A percentile compares a stretch with the other conserved stretches of the same genome.
These are phyloP conservation scores for Perithous albicinctus DNA, from an alignment of 2,888 invertebrate genomes.

Conservation along the genomic window DNA sequence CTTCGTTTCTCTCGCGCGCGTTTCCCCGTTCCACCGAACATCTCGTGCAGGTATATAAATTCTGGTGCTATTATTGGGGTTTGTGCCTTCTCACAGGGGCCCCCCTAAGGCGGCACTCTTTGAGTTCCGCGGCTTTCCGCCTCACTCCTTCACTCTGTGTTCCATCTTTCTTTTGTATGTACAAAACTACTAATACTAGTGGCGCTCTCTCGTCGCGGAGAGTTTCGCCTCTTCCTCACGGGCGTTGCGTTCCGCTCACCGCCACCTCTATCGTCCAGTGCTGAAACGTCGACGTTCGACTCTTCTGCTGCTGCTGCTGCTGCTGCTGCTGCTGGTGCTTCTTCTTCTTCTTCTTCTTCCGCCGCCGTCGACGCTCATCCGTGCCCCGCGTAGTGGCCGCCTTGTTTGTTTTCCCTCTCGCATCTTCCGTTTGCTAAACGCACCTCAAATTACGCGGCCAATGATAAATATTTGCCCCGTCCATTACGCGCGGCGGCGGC, in stretches of 20 bases:
- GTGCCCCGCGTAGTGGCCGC: conserved; percentile 69
- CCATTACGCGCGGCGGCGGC: conserved; percentile 78
- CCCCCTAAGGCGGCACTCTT: conserved; percentile 79
- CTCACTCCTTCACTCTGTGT: conserved; percentile 66
- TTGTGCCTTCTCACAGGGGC: conserved; percentile 81
- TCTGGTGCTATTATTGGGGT: conserved; percentile 84
- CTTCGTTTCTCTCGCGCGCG: conserved; percentile 68
- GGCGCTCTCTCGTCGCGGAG: conserved; percentile 48
- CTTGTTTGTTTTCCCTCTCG: conserved; percentile 83
- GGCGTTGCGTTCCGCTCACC: conserved; percentile 44
- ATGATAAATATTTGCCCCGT: conserved; percentile 83
- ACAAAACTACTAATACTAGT: conserved; percentile 31
- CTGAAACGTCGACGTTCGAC: conserved; percentile 38
- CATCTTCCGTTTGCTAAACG: conserved; percentile 83
- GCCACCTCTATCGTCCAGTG: conserved; percentile 30
- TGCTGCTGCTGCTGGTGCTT: background rate
- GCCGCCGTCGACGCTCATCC: background rate
- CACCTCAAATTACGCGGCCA: conserved; percentile 83
- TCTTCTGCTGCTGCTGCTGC: conserved; percentile 13
- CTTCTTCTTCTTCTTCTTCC: conserved; percentile 11
- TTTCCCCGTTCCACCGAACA: conserved; percentile 79
- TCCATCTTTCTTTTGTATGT: conserved; percentile 56
- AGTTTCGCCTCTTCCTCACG: conserved; percentile 67
- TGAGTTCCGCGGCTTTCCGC: conserved; percentile 76
- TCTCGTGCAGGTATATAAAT: conserved; percentile 84